Conservation (phyloP, 2,113 vertebrate species). For the Butastur rufipennis region DNA sequence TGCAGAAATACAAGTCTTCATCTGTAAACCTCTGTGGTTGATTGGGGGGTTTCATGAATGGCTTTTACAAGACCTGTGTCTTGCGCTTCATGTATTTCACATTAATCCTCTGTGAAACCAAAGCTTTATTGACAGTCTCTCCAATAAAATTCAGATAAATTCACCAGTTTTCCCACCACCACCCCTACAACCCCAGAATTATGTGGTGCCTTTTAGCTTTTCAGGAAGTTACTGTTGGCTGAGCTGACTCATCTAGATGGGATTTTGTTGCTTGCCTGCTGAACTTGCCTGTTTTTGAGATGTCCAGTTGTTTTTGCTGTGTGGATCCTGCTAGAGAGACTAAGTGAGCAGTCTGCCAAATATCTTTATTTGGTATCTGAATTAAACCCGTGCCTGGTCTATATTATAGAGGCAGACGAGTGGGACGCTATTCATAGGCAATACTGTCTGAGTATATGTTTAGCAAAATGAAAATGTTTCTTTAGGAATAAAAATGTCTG, state of each 20-base stretch:
- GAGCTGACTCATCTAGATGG: not conserved
- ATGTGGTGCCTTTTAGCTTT: not conserved
- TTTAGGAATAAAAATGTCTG: not conserved
- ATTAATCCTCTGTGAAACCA: not conserved
- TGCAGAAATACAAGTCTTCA: not conserved
- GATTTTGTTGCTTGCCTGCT: not conserved
- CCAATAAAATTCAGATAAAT: not conserved
- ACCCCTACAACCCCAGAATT: not conserved
- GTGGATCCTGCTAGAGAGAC: not conserved
- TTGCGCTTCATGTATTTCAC: accelerated
- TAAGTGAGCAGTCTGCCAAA: not conserved
- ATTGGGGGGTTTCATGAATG: not conserved
- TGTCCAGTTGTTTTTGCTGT: not conserved
- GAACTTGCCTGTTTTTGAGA: not conserved
- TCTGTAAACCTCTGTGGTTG: not conserved
- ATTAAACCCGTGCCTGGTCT: not conserved
- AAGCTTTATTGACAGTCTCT: not conserved
- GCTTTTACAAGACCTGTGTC: not conserved
- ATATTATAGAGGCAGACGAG: not conserved
- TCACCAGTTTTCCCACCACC: not conserved
- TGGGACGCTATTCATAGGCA: not conserved
- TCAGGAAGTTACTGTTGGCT: not conserved
- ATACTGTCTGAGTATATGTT: not conserved
- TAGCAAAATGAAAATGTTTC: not conserved
- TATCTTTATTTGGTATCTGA: not conserved